Evolutionary conservation across 2,113 vertebrate species (phyloP), one percentile per base, ranked within the genome.

Genomic region (Abramis brama): DNA sequence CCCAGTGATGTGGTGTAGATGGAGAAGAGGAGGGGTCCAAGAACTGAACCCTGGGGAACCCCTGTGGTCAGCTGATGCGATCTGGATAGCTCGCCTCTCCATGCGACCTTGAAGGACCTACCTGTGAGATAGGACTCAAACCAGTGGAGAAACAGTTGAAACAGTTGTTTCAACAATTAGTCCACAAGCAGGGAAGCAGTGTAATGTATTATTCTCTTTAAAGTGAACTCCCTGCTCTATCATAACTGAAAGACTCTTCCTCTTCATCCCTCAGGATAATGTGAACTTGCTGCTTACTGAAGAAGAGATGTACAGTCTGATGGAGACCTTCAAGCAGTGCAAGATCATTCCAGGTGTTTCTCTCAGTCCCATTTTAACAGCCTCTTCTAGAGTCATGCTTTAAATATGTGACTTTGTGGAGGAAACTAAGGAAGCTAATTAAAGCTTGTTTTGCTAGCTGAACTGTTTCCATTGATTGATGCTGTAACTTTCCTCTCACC

Each of bases 281-380:
- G 94, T 99, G 86, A 99, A 98, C 90, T 94, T 98, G 70, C 96
- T 99, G 73, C 95, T 99, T 57, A 99, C 98, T 0, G 97, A 99
- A 30, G 97, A 99, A 52, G 98, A 99, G 93, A 97, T 99, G 97
- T 97, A 97, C 89, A 97, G 97, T 91, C 95, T 99, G 36, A 95
- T 96, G 91, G 96, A 98, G 91, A 97, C 94, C 59, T 96, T 99
- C 90, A 95, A 91, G 85, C 96, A 95, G 64, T 97, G 97, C 93
- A 97, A 97, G 93, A 96, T 99, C 90, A 97, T 97, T 85, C 97
- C 97, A 86, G 97, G 98, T 99, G 88, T 88, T 92, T 86, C 25
- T 15, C 10, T 30, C 17, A 74, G 6, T 43, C 43, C 21, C 57
- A 78, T 52, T 62, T 36, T 62, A 74, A 50, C 23, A 39, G 12